Conservation (phyloP, 2,888 invertebrate species). For the Isotomurus palustris region DNA sequence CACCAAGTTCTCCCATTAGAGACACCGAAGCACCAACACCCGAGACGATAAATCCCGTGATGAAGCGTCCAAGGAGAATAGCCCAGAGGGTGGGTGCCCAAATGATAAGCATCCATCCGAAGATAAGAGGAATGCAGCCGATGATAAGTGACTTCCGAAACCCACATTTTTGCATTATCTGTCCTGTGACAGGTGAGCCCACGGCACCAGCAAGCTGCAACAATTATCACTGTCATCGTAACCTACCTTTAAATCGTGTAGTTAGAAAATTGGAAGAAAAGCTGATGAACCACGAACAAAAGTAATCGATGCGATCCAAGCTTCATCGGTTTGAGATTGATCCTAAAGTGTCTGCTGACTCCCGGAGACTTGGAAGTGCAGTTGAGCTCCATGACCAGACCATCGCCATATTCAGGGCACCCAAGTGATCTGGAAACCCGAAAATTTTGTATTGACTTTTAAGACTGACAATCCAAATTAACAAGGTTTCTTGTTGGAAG, state of each 20-base stretch:
- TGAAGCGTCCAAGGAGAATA: slow-evolving; percentile 8
- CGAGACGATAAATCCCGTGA: slow-evolving; percentile 12
- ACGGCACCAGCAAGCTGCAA: slow-evolving; percentile 3
- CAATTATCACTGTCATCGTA: no score
- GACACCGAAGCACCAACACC: slow-evolving; percentile 16
- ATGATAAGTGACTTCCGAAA: slow-evolving; percentile 2
- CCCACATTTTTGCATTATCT: not conserved
- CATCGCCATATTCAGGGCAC: slow-evolving; percentile 15
- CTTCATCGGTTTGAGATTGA: slow-evolving; percentile 1
- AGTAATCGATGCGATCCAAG: slow-evolving; percentile 17
- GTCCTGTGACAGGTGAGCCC: not conserved
- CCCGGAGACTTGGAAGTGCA: slow-evolving; percentile 14
- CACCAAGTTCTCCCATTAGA: slow-evolving; percentile 12
- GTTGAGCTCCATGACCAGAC: slow-evolving; percentile 16
- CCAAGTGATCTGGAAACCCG: slow-evolving; percentile 13
- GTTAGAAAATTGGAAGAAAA: no score
- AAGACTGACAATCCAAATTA: no score
- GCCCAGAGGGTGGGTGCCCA: not conserved
- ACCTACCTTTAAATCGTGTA: not conserved
- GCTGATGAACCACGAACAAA: no score
- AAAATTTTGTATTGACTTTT: no score
- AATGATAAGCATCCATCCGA: slow-evolving; percentile 2
- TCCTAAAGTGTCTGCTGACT: not conserved
- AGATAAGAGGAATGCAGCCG: not conserved
- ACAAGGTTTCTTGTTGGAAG: no score